A percentile compares a stretch with the other conserved stretches of the same genome.
phyloP scores from a whole-genome alignment of 2,797 vertebrate species.

The Cyprinodon diabolis region DNA sequence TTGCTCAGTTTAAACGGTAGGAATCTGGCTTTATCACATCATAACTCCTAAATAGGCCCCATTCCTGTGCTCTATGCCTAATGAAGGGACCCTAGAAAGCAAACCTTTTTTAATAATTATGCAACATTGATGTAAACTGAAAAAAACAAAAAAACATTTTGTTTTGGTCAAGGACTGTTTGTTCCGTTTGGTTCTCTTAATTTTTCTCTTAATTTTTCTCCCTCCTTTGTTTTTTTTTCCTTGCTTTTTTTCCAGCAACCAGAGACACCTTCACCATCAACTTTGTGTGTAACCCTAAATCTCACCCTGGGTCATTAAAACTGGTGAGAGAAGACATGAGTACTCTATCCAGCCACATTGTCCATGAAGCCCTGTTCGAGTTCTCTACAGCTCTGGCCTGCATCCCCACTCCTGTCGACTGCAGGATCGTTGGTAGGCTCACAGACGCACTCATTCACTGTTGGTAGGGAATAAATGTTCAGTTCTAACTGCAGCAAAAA shows the following conservation, averaged over 20 bases:
- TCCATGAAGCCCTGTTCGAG: conserved; percentile 86
- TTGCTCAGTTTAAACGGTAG: too few species aligned
- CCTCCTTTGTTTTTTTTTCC: too few species aligned
- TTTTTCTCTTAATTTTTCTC: not conserved
- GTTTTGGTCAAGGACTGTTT: too few species aligned
- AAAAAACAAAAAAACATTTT: too few species aligned
- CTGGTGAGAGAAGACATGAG: conserved; percentile 85
- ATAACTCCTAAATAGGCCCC: too few species aligned
- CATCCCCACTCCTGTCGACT: conserved; percentile 88
- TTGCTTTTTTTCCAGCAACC: conserved; percentile 66
- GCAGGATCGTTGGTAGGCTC: conserved; percentile 85
- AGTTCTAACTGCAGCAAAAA: not conserved
- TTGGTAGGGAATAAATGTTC: not conserved
- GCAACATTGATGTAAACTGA: too few species aligned
- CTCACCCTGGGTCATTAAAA: conserved; percentile 77
- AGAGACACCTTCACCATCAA: conserved; percentile 85
- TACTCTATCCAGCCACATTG: conserved; percentile 46
- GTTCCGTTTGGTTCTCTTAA: too few species aligned
- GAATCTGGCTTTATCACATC: too few species aligned
- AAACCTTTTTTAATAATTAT: too few species aligned
- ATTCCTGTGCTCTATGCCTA: too few species aligned
- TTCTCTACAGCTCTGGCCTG: conserved; percentile 91
- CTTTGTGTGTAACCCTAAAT: conserved; percentile 86
- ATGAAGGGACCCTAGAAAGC: too few species aligned
- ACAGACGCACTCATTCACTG: not conserved